Evolutionary conservation across 2,797 vertebrate species (phyloP).

Genomic region (Hydrophis major): DNA sequence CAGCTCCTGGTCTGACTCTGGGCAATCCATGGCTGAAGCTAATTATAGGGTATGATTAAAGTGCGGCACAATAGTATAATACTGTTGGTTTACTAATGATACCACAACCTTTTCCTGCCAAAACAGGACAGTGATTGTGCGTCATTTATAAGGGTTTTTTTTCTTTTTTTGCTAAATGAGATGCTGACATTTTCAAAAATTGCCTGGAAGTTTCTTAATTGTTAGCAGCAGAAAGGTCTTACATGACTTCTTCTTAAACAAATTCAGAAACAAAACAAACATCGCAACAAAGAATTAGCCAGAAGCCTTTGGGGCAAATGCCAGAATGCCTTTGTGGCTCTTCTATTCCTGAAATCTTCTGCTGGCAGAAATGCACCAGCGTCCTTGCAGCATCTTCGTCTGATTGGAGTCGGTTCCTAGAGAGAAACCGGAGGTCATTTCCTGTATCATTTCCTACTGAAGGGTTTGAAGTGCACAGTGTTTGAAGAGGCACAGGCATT

Average conservation of each 20-base stretch:
- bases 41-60: constrained; percentile 99
- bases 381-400: background rate
- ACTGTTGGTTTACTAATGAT: constrained; percentile 88
- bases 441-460: background rate
- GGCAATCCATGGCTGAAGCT: constrained; percentile 95
- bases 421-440: background rate
- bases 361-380: background rate
- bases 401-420: background rate
- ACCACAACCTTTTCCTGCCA: constrained; percentile 85
- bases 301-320: too few relatives aligned
- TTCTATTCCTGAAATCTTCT: background rate
- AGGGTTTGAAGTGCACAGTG: background rate
- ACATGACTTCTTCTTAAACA: constrained; percentile 71
- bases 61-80: constrained; percentile 83
- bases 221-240: constrained; percentile 80
- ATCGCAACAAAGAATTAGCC: constrained; percentile 1
- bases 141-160: constrained; percentile 77
- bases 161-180: constrained; percentile 99
- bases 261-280: constrained; percentile 58
- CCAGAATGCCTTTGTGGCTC: background rate
- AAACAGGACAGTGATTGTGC: constrained; percentile 96
- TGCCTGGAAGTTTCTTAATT: constrained; percentile 94
- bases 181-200: constrained; percentile 97
- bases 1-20: constrained; percentile 84
- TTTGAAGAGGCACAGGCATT: background rate